phyloP scores from a whole-genome alignment of 2,113 vertebrate species.

The Anthoscopus minutus region DNA sequence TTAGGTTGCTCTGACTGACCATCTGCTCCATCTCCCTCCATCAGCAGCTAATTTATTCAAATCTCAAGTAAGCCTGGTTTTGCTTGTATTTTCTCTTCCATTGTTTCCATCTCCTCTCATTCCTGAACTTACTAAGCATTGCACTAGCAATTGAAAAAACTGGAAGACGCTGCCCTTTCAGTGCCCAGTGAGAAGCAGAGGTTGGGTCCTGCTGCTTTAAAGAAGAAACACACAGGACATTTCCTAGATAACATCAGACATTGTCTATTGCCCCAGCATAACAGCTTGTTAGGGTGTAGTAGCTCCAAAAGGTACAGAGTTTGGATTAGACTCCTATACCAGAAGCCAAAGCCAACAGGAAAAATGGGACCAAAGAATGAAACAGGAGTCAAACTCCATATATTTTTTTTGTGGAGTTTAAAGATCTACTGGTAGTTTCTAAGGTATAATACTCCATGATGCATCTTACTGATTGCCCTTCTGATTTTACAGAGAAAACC shows the following conservation, averaged over 20 bases:
- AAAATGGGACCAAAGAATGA: not conserved
- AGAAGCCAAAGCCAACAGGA: not conserved
- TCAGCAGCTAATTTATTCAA: conserved; percentile 4
- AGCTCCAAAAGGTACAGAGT: not conserved
- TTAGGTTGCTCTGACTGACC: not conserved
- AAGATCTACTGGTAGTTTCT: not conserved
- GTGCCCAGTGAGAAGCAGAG: not conserved
- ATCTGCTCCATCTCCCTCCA: not conserved
- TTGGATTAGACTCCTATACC: not conserved
- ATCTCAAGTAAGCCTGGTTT: not conserved
- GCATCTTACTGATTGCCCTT: not conserved
- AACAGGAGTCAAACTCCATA: not conserved
- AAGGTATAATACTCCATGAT: not conserved
- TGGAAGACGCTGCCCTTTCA: not conserved
- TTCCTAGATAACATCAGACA: not conserved
- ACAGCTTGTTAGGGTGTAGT: not conserved
- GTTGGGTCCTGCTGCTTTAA: not conserved
- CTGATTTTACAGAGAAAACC: not conserved
- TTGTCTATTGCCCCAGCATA: not conserved
- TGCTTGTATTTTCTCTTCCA: not conserved
- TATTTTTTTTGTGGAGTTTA: not conserved
- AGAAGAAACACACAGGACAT: not conserved
- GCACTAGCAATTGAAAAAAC: not conserved
- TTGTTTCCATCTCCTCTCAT: not conserved
- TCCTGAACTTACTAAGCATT: not conserved